Evolutionary conservation across 2,888 invertebrate species (phyloP).

Genomic region (Galeopsomyia nigrocyanea): DNA sequence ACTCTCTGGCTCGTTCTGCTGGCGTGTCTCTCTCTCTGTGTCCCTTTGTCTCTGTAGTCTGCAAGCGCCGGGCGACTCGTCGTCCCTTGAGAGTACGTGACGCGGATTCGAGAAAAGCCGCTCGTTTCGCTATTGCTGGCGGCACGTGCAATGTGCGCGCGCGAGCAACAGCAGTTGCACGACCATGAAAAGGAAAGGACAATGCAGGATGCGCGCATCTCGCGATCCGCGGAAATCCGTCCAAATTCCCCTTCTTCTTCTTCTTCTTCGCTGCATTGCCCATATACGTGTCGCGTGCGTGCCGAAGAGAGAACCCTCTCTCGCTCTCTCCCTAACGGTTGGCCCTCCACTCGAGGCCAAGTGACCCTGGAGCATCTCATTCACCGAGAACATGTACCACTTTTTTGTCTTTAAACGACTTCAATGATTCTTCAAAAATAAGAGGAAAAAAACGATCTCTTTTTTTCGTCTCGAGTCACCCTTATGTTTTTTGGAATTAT

Average conservation of each 20-base stretch:
- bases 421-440: background rate
- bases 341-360: conserved; percentile 15
- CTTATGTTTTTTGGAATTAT: background rate
- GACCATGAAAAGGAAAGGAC: conserved; percentile 5
- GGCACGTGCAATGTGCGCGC: background rate
- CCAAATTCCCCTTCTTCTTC: background rate
- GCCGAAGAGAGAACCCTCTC: background rate
- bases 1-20: too few relatives aligned
- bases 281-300: background rate
- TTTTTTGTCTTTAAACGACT: background rate
- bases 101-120: background rate
- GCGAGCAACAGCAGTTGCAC: background rate
- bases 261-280: background rate
- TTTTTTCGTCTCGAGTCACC: background rate
- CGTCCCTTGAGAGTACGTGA: background rate
- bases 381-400: background rate
- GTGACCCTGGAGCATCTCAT: conserved; percentile 9
- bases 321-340: conserved; percentile 8
- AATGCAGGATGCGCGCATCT: background rate
- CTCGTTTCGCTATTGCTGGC: background rate
- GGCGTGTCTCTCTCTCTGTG: too few relatives aligned
- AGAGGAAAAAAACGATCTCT: background rate
- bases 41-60: too few relatives aligned
- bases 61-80: too few relatives aligned
- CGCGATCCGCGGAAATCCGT: background rate